These are phyloP conservation scores for Lethenteron reissneri DNA, from an alignment of 2,113 vertebrate species.

Conservation along the genomic window DNA sequence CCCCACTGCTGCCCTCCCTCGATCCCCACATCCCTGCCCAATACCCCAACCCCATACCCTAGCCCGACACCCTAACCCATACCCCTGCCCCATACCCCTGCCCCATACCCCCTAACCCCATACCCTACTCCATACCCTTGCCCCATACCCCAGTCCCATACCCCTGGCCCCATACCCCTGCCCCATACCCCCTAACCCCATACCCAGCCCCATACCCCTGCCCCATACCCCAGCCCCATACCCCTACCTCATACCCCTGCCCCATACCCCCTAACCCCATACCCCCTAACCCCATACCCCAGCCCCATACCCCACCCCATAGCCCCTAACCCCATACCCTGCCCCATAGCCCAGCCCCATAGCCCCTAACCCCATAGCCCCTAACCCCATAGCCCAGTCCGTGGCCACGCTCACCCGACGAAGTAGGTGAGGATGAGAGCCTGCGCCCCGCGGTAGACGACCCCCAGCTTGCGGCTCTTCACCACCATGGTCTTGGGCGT, in stretches of 20 bases:
- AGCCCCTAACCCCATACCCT: background rate
- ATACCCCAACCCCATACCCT: background rate
- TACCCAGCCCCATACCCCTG: background rate
- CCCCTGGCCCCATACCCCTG: background rate
- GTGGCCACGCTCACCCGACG: constrained; percentile 33
- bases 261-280: background rate
- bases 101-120: background rate
- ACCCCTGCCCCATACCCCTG: background rate
- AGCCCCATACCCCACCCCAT: background rate
- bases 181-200: background rate
- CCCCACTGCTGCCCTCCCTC: background rate
- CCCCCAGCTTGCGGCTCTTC: constrained; percentile 40
- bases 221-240: background rate
- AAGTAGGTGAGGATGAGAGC: constrained; percentile 63
- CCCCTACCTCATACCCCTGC: background rate
- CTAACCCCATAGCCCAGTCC: background rate
- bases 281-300: background rate
- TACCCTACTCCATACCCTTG: background rate
- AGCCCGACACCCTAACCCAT: background rate
- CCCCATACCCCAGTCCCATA: background rate
- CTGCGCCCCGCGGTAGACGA: constrained; percentile 46
- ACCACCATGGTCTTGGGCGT: constrained; percentile 63
- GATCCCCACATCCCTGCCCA: background rate
- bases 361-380: background rate
- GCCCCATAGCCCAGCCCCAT: too few relatives aligned